Evolutionary conservation across 2,797 vertebrate species (phyloP), one percentile per base, ranked within the genome.

Genomic region (Carduelis carduelis): DNA sequence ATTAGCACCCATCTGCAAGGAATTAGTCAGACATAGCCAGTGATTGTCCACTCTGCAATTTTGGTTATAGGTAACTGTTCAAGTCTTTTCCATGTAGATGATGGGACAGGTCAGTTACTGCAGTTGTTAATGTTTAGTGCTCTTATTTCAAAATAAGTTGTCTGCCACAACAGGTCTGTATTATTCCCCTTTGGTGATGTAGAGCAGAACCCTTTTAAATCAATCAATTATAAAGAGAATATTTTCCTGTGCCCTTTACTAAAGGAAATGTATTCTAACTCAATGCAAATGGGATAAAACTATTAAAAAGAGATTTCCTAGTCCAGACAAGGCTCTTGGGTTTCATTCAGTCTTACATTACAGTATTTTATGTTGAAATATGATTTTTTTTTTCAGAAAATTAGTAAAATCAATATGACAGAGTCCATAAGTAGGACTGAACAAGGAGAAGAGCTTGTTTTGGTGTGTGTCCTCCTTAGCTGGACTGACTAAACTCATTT

Each of bases 241-340:
- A 65, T 92, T 95, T 95, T 93, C 70, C 85, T 88, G 72, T 78
- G 21, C 18, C 13, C 27, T 66, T 32, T 71, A 56, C 35, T 75
- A 75, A 88, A 89, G 93, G 89, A 95, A 95, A 93, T 93, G 53
- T 50, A 80, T 63, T 83, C 27, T 80, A 78, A 91, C 41, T 89
- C 71, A 88, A 69, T 76, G 72, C 30, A 96, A 93, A 95, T 46
- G 12, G 53, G 21, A 93, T 96, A 83, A 95, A 93, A 85, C 32
- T 32, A 91, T 95, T 91, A 88, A 78, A 94, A 91, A 70, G 69
- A 65, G 1, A 96, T 95, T 95, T 95, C 79, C 83, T 75, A 28
- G 66, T 74, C 39, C 53, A 90, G 46, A 13, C 20, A 60, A 70
- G 9, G 53, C 30, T 81, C 60, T 87, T 30, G 18, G 22, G 27